Conservation (phyloP, 2,797 vertebrate species). For the Muscicapa comitata region DNA sequence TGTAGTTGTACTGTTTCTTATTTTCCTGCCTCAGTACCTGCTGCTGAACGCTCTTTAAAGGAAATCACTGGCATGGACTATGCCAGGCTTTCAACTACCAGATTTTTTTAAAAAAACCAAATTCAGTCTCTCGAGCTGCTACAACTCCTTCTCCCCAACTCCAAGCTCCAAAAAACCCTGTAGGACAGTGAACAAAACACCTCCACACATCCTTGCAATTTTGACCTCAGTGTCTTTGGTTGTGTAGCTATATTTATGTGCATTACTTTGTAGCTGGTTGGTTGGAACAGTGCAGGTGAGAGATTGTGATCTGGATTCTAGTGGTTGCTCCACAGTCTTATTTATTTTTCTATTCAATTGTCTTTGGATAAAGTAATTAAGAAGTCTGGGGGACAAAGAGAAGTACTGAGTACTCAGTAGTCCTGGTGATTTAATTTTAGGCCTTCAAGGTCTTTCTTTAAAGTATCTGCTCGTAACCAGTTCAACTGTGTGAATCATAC, state of each 20-base stretch:
- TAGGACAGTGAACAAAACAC: not conserved
- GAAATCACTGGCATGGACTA: not conserved
- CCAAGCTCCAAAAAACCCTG: not conserved
- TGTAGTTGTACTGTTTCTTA: not conserved
- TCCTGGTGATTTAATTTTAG: not conserved
- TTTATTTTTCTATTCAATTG: not conserved
- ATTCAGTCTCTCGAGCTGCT: not conserved
- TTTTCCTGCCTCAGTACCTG: not conserved
- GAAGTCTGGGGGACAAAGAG: not conserved
- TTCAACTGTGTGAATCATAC: not conserved
- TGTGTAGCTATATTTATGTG: not conserved
- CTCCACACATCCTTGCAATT: not conserved
- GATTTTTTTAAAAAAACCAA: accelerated
- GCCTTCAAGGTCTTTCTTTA: not conserved
- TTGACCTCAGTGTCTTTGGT: not conserved
- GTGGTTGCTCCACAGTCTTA: not conserved
- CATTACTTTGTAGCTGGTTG: not conserved
- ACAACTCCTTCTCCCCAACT: not conserved
- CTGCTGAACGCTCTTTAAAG: not conserved
- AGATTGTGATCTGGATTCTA: not conserved
- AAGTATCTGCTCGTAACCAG: not conserved
- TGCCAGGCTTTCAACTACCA: not conserved
- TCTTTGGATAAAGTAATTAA: not conserved
- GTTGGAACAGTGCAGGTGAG: not conserved
- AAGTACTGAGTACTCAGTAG: not conserved